phyloP scores from a whole-genome alignment of 2,113 vertebrate species.

The Turdus rufiventris region DNA sequence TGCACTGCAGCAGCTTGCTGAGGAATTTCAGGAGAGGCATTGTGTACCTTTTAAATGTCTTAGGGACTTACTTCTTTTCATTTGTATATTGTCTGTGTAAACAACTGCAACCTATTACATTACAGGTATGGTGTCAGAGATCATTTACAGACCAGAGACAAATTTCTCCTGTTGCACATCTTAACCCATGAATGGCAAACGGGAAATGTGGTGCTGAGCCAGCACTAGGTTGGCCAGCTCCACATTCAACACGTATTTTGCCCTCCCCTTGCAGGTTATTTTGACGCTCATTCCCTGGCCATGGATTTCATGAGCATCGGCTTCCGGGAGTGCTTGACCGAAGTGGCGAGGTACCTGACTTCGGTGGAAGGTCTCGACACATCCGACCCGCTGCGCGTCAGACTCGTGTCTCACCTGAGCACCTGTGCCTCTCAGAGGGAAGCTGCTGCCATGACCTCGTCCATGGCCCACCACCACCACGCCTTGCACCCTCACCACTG shows the following conservation, averaged over 20 bases:
- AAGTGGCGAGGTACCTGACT: slow-evolving; percentile 89
- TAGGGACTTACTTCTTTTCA: slow-evolving; percentile 28
- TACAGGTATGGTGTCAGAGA: neutral
- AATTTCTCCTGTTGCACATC: neutral
- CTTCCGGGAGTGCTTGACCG: slow-evolving; percentile 89
- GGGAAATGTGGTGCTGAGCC: neutral
- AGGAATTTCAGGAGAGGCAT: slow-evolving; percentile 41
- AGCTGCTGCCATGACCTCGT: slow-evolving; percentile 80
- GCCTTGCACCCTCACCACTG: slow-evolving; percentile 83
- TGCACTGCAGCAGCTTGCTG: slow-evolving; percentile 21
- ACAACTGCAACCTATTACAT: neutral
- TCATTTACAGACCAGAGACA: neutral
- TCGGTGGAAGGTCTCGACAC: slow-evolving; percentile 88
- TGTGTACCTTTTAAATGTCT: neutral
- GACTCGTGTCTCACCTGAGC: slow-evolving; percentile 91
- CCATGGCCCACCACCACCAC: slow-evolving; percentile 70
- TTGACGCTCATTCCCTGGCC: slow-evolving; percentile 86
- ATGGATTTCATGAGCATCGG: slow-evolving; percentile 98
- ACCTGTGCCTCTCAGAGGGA: slow-evolving; percentile 89
- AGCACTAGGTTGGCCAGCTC: neutral
- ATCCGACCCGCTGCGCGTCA: slow-evolving; percentile 78
- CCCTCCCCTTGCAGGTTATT: slow-evolving; percentile 75
- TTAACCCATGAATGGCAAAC: neutral
- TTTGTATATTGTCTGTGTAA: neutral
- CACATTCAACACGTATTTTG: neutral